Base-by-base conservation (phyloP, 2,888 invertebrate genomes). In the Clanis bilineata region DNA sequence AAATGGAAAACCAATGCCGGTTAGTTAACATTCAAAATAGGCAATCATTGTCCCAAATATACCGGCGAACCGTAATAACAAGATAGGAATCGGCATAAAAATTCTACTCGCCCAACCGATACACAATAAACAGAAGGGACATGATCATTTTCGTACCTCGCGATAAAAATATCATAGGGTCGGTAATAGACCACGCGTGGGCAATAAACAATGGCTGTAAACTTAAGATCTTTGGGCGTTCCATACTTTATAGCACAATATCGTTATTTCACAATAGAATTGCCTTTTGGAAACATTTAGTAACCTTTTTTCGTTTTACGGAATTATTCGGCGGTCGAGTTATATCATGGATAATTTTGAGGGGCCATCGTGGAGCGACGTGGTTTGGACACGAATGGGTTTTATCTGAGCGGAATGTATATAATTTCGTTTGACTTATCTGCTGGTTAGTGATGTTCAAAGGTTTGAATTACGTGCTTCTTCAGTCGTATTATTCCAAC, bases 231-330 rank as follows among this genome's bases (percentile, higher is more conserved):
- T 81, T 79, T 76, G 45, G 36, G 38, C 22, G 72, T 38, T 15
- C 72, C 70, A 71, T 72, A 71, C 71, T 85, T 85, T 83, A 85
- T 80, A 69, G 71, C 67, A 72, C 73, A 77, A 80, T 83, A 72
- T 80, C 82, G 80, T 85, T 83, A 82, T 78, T 80, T 80, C 82
- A 84, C 76, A 79, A 63, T 68, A 62, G 69, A 74, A 83, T 77
- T 77, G 75, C 70, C 73, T 74, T 74, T 77, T 78, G 67, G 70
- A 73, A 71, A 71, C 68, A 72, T 76, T 74, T 78, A 74, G 76
- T 70, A 65, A 67, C 68, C 66, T 64, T 60, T 70, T 72, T 70
- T 59, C 67, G 64, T 67, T 68, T 28, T 43, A 38, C 28, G 28
- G 32, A 73, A 74, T 76, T 76, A 74, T 74, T 64, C 64, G 72